phyloP scores from a whole-genome alignment of 2,113 vertebrate species.

The Probosciger aterrimus region DNA sequence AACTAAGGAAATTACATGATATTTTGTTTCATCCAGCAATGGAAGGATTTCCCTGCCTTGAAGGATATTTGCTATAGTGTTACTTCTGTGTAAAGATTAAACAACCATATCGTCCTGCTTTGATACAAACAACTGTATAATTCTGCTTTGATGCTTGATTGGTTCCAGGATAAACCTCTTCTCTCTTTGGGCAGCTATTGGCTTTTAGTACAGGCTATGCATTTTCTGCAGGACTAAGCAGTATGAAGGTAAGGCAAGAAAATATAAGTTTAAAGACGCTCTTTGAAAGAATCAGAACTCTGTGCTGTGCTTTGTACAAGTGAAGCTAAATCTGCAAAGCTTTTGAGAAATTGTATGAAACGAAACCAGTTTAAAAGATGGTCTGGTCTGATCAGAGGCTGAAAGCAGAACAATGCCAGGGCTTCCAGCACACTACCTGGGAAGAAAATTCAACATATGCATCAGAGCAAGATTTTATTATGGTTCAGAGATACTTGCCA shows the following conservation, averaged over 20 bases:
- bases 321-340: background rate
- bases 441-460: background rate
- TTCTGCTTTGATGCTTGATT: background rate
- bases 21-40: background rate
- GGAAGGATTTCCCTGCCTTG: background rate
- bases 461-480: background rate
- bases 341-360: background rate
- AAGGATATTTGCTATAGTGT: background rate
- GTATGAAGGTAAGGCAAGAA: background rate
- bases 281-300: background rate
- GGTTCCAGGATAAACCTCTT: background rate
- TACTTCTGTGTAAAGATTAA: background rate
- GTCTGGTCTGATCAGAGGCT: background rate
- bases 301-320: background rate
- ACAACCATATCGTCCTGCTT: background rate
- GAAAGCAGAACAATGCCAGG: background rate
- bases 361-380: background rate
- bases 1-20: background rate
- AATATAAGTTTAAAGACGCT: background rate
- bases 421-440: background rate
- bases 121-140: background rate
- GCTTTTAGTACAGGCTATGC: background rate
- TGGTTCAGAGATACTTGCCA: background rate
- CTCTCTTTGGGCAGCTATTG: background rate
- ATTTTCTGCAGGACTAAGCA: background rate